Evolutionary conservation across 2,113 vertebrate species (phyloP).

Genomic region (Tonatia bakeri): DNA sequence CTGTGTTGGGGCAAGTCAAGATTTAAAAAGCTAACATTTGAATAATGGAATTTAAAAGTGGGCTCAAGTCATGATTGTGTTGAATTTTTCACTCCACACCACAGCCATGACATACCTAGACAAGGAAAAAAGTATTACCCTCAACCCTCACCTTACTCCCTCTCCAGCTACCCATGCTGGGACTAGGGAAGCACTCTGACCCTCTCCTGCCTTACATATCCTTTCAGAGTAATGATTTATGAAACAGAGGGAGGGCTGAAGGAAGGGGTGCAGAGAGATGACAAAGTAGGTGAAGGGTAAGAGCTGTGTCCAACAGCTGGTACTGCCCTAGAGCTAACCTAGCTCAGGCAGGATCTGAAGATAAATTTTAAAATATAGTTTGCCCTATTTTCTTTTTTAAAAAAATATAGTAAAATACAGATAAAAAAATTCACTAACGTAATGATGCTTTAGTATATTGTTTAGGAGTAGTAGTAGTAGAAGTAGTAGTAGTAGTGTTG

Average conservation of each 20-base stretch:
- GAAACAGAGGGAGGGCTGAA: background rate
- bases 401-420: background rate
- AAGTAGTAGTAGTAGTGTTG: no score
- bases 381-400: background rate
- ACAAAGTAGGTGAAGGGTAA: background rate
- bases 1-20: background rate
- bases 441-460: background rate
- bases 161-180: background rate
- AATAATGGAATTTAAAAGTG: background rate
- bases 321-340: background rate
- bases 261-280: background rate
- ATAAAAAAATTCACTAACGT: background rate
- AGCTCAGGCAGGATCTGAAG: background rate
- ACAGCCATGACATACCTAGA: background rate
- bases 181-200: background rate
- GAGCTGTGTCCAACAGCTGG: background rate
- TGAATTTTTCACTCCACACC: background rate
- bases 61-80: background rate
- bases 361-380: background rate
- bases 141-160: rapidly evolving
- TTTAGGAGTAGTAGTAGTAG: no score
- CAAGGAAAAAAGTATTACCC: no score
- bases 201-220: background rate
- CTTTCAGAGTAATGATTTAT: rapidly evolving
- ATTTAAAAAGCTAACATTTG: background rate